A percentile compares a stretch with the other conserved stretches of the same genome.
These are phyloP conservation scores for Todiramphus chloris DNA, from an alignment of 2,113 vertebrate genomes.

Conservation along the genomic window DNA sequence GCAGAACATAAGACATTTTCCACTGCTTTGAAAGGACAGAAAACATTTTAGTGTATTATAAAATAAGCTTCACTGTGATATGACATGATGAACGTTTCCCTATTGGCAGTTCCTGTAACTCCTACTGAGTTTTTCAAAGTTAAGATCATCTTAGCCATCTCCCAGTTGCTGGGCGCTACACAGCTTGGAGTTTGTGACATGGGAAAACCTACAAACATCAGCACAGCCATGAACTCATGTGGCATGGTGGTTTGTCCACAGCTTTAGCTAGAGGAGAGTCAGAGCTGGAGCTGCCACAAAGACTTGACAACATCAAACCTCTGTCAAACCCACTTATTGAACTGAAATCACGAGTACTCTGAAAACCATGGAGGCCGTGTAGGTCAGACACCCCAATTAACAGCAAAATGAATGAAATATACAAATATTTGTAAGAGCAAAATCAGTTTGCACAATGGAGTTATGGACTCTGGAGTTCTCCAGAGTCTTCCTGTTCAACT, in stretches of 20 bases:
- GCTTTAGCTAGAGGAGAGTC: neutral
- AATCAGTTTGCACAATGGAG: neutral
- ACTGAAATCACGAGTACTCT: neutral
- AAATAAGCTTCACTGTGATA: neutral
- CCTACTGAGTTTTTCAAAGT: neutral
- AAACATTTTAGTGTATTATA: neutral
- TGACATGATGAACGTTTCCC: neutral
- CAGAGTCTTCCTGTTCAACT: neutral
- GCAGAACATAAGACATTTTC: neutral
- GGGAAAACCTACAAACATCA: neutral
- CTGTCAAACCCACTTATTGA: neutral
- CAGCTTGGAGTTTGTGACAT: neutral
- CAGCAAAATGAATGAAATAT: neutral
- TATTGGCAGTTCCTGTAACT: neutral
- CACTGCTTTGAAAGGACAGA: neutral
- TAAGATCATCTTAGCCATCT: neutral
- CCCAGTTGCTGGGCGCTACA: neutral
- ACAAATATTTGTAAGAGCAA: neutral
- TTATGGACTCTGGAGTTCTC: neutral
- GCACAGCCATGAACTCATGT: neutral
- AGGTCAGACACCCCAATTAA: neutral
- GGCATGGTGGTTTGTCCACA: neutral
- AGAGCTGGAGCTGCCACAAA: neutral
- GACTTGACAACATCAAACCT: neutral
- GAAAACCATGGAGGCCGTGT: neutral